Percentiles rank a stretch among this genome's conserved stretches.
Evolutionary conservation across 2,888 invertebrate genomes (phyloP).

Genomic region (Melieria omissa): DNA sequence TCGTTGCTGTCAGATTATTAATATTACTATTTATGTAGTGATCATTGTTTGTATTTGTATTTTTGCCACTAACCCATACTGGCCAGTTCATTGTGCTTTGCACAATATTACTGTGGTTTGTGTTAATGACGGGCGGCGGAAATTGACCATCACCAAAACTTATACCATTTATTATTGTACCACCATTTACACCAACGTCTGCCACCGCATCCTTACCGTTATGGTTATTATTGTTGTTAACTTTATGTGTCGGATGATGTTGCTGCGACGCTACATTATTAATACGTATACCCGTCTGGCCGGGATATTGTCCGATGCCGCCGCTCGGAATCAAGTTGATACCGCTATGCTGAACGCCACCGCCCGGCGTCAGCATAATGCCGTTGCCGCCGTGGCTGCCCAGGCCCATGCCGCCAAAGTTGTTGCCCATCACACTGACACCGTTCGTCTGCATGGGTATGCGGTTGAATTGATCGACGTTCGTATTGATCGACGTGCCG

Average conservation of each 20-base stretch:
- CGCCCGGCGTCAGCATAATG: slow-evolving; percentile 52
- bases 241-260: slow-evolving; percentile 60
- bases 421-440: slow-evolving; percentile 53
- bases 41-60: slow-evolving; percentile 41
- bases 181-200: slow-evolving; percentile 41
- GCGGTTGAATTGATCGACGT: slow-evolving; percentile 66
- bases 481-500: slow-evolving; percentile 64
- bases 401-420: slow-evolving; percentile 48
- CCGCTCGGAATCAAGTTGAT: slow-evolving; percentile 52
- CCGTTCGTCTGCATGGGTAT: slow-evolving; percentile 62
- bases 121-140: slow-evolving; percentile 55
- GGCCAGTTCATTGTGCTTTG: slow-evolving; percentile 62
- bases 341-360: slow-evolving; percentile 49
- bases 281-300: slow-evolving; percentile 63
- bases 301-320: slow-evolving; percentile 47
- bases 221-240: slow-evolving; percentile 50
- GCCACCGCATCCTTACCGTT: slow-evolving; percentile 49
- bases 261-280: slow-evolving; percentile 65
- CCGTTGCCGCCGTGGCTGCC: slow-evolving; percentile 47
- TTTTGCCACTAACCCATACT: slow-evolving; percentile 39
- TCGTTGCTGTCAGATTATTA: slow-evolving; percentile 55
- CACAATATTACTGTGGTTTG: slow-evolving; percentile 61
- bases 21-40: slow-evolving; percentile 49
- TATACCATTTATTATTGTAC: slow-evolving; percentile 12
- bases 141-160: slow-evolving; percentile 44